Base-by-base conservation (phyloP, 2,888 invertebrate genomes). In the Siphlonurus alternatus region DNA sequence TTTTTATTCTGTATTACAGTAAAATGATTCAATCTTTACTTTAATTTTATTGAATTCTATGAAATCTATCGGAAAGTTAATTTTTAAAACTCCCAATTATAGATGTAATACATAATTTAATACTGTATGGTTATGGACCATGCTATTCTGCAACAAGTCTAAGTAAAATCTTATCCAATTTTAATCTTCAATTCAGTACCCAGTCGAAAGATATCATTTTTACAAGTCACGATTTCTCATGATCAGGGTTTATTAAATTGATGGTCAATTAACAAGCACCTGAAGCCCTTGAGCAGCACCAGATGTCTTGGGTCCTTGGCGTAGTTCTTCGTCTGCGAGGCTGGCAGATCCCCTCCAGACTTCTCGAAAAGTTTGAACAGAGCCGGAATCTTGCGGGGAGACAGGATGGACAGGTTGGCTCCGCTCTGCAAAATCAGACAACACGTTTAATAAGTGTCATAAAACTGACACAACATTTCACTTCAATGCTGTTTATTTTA, bases 331-430 rank as follows among this genome's bases (percentile, higher is more conserved):
- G 87, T 87, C 70, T 87, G 86, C 0, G 88, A 85, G 0, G 86
- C 81, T 61, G 81, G 83, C 63, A 90, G 78, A 74, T 93, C 93
- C 0, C 93, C 92, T 7, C 93, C 93, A 1, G 92, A 89, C 73
- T 89, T 91, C 74, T 95, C 93, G 76, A 89, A 96, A 3, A 96
- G 76, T 71, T 91, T 88, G 69, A 88, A 88, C 1, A 96, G 76
- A 0, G 88, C 84, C 1, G 93, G 88, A 69, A 94, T 87, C 74
- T 93, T 92, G 61, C 94, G 80, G 0, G 96, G 93, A 0, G 93
- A 89, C 64, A 94, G 83, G 51, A 96, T 84, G 0, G 95, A 95
- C 59, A 96, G 77, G 73, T 90, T 87, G 25, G 92, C 88, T 59
- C 87, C 89, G 65, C 87, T 84, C 82, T 87, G 75, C 59, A 79